phyloP scores from a whole-genome alignment of 2,888 invertebrate genomes.

The Schizaphis graminum region DNA sequence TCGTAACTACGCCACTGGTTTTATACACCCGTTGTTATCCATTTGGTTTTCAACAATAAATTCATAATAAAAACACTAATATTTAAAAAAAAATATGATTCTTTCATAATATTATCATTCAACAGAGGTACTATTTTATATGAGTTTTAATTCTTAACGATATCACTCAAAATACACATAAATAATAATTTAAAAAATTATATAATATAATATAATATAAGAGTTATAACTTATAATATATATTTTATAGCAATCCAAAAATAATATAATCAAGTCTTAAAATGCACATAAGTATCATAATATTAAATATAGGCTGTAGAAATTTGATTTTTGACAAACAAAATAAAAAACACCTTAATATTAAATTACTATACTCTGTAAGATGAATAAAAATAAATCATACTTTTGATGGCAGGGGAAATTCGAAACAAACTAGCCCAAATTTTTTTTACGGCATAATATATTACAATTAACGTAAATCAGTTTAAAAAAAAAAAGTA shows the following conservation, averaged over 20 bases:
- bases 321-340: neutral
- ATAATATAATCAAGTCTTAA: neutral
- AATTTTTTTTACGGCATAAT: slow-evolving; percentile 29
- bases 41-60: neutral
- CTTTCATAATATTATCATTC: neutral
- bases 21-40: neutral
- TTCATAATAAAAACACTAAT: neutral
- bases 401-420: neutral
- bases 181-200: neutral
- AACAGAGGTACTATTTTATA: neutral
- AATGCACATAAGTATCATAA: neutral
- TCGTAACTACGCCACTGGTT: too few species aligned
- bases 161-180: neutral
- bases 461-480: slow-evolving; percentile 54
- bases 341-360: neutral
- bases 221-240: neutral
- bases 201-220: neutral
- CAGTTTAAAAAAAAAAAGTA: slow-evolving; percentile 22
- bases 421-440: neutral
- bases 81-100: neutral
- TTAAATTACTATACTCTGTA: neutral
- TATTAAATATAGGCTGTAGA: neutral
- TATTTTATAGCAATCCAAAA: neutral
- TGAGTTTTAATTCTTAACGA: neutral
- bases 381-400: neutral